Evolutionary conservation across 2,797 vertebrate genomes (phyloP), one percentile per base, ranked within the genome.

Genomic region (Leuciscus waleckii): DNA sequence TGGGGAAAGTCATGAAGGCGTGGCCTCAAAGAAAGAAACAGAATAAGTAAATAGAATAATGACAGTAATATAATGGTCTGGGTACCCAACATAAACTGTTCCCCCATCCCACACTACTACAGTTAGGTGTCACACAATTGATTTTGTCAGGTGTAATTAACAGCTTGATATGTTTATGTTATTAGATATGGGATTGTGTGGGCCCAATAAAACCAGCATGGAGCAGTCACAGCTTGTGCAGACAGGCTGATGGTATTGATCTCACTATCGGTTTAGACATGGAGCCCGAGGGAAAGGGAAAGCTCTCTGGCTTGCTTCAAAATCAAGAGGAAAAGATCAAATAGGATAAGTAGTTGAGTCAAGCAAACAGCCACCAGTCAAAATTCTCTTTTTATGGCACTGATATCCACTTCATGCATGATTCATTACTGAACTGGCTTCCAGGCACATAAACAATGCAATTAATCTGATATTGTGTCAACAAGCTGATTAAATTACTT

Each of bases 221-320:
- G 35, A 56, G 67, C 67, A 58, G 51, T 54, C 67, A 81, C 79
- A 81, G 79, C 35, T 71, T 81, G 49, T 8, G 41, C 7, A 35
- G 51, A 71, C 69, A 74, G 69, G 71, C 61, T 83, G 82, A 67
- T 68, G 32, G 58, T 76, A 83, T 76, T 67, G 82, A 83, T 83
- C 81, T 76, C 61, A 14, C 51, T 58, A 71, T 82, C 17, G 2
- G 26, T 67, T 65, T 63, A 74, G 56, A 65, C 70, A 49, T 37
- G 70, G 56, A 74, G 21, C 81, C 29, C 4, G 2, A 58, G 80
- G 80, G 68, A 11, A 32, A 71, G 17, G 35, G 68, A 56, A 23
- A 67, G 29, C 32, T 82, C 29, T 78, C 56, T 65, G 23, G 26
- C 39, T 19, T 7, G 19, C 63, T 75, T 87, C 37, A 74, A 79